Evolutionary conservation across 2,113 vertebrate genomes (phyloP), one percentile per base, ranked within the genome.

Genomic region (Hyperopisus bebe): DNA sequence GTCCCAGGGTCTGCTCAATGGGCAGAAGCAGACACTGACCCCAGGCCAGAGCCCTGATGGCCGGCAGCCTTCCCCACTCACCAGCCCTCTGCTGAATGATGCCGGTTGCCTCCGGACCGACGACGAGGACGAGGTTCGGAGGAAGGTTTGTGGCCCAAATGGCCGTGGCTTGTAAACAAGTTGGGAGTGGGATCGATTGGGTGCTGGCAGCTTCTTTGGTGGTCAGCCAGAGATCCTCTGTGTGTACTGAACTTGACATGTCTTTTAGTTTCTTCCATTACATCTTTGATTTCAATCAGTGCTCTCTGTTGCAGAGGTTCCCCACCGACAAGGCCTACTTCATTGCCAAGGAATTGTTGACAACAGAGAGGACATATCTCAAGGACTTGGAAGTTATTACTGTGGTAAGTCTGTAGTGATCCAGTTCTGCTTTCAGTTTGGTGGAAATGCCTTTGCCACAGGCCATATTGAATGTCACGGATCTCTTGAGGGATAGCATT

Each of bases 361-460:
- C 97, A 74, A 99, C 98, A 0, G 98, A 99, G 93, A 93, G 97
- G 89, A 99, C 98, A 0, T 98, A 97, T 94, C 96, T 98, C 94
- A 99, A 98, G 93, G 98, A 99, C 90, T 96, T 99, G 19, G 97
- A 98, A 92, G 98, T 99, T 91, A 95, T 99, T 93, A 98, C 97
- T 2, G 95, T 96, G 96, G 98, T 99, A 93, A 91, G 87, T 11
- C 24, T 58, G 17, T 39, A 39, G 15, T 80, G 35, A 42, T 80
- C 15, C 35, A 80, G 4, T 42, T 42, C 74, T 80, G 35, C 74
- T 80, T 17, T 0, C 47, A 15, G 24, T 47, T 48, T 86, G 83
- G 21, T 86, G 46, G n/a, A 27, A 13, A 47, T 48, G 44, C 10
- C 47, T 84, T 84, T 46, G 82, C 21, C 46, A 27, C 82, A 47